Evolutionary conservation across 2,113 vertebrate genomes (phyloP).

Genomic region (Oreochromis niloticus): DNA sequence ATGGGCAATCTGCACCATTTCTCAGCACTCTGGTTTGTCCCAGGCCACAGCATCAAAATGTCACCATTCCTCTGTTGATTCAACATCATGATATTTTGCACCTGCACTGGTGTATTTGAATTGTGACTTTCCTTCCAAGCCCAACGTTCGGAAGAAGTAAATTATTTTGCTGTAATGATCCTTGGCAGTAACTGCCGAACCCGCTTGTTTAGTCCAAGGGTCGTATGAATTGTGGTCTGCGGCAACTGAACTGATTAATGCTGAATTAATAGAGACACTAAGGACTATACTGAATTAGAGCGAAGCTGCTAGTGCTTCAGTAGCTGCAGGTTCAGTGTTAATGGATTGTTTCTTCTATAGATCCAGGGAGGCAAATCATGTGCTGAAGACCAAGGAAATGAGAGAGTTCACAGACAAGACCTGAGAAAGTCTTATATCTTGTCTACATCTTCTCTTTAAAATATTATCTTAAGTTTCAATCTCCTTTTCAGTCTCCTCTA

Average conservation of each 20-base stretch:
- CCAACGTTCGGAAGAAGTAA: not conserved
- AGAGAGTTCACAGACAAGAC: not conserved
- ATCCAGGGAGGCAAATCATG: not conserved
- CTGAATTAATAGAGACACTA: not conserved
- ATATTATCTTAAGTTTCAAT: not conserved
- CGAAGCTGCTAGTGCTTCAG: not conserved
- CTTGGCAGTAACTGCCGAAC: not conserved
- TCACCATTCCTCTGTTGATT: constrained; percentile 14
- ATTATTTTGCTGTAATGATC: not conserved
- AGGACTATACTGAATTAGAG: not conserved
- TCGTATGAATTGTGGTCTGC: not conserved
- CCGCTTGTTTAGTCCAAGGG: not conserved
- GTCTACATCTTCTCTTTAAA: not conserved
- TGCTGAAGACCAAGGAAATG: not conserved
- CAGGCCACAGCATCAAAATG: constrained; percentile 6
- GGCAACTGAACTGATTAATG: not conserved
- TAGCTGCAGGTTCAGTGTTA: constrained; percentile 1
- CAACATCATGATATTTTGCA: not conserved
- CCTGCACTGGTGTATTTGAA: not conserved
- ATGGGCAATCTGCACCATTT: not conserved
- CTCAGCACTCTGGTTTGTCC: not conserved
- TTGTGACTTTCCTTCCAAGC: not conserved
- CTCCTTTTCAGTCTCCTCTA: not conserved
- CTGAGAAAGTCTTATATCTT: not conserved
- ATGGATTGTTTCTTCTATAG: not conserved